These are phyloP conservation scores for Syrista parreyssii DNA, from an alignment of 2,888 invertebrate genomes.

Conservation along the genomic window DNA sequence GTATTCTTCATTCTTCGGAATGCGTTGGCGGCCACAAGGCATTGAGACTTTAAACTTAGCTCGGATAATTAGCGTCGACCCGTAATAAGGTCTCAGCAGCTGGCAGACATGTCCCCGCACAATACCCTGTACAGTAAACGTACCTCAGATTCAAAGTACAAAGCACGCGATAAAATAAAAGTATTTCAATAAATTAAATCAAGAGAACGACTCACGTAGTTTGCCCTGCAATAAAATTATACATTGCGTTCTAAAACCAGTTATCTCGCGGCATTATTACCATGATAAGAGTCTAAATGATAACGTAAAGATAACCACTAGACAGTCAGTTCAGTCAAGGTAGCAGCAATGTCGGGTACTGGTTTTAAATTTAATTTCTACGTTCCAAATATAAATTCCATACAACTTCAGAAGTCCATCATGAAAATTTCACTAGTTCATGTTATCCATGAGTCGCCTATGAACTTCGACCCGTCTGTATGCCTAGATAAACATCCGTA, in stretches of 20 bases:
- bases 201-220: not conserved
- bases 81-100: constrained; percentile 10
- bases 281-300: not conserved
- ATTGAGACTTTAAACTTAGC: constrained; percentile 28
- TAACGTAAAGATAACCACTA: not conserved
- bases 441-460: not conserved
- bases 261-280: not conserved
- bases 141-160: not conserved
- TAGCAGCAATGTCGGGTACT: not conserved
- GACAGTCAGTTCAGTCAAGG: not conserved
- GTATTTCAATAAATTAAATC: not conserved
- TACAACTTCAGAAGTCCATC: not conserved
- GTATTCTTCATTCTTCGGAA: constrained; percentile 5
- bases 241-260: not conserved
- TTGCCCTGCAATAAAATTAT: not conserved
- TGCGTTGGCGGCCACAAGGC: constrained; percentile 17
- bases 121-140: not conserved
- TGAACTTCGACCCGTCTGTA: no score
- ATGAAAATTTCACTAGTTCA: not conserved
- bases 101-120: not conserved
- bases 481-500: no score
- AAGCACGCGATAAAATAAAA: not conserved
- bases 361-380: not conserved
- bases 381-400: not conserved
- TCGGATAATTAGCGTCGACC: constrained; percentile 29